Evolutionary conservation across 2,113 vertebrate genomes (phyloP), one percentile per base, ranked within the genome.

Genomic region (Platysternon megacephalum): DNA sequence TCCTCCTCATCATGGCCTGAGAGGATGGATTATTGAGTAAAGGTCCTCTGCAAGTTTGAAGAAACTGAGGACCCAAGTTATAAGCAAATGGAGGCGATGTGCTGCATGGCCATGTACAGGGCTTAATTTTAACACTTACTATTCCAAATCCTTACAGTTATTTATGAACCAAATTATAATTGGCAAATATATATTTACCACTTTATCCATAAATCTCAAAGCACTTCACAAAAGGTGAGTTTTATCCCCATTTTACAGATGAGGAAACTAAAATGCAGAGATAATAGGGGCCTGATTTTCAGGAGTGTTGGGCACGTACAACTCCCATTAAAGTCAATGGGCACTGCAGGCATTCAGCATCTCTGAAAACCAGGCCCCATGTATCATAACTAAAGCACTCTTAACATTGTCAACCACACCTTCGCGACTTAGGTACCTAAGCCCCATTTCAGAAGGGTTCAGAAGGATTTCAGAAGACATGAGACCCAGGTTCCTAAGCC

Each of bases 71-170:
- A 83, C 1, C 72, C 22, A 51, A 88, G 81, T 28, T 32, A 0
- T 11, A 55, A 72, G 4, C 51, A 48, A 7, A 42, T 0, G 72
- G 58, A 89, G 44, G 78, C 3, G 14, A 91, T 17, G 5, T 46
- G 81, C 61, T 68, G 2, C 29, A 65, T 5, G 80, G 72, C 8
- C 0, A 0, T 1, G 11, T 17, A 19, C 29, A 61, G 28, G 11
- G 79, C 53, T 72, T 80, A 21, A 51, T 42, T 88, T 29, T 44
- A 51, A 3, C 5, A 55, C 7, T 58, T 0, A 0, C 61, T 88
- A 85, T 88, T 48, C 44, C 19, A 82, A 3, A 51, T 86, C 19
- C 7, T 85, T 88, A 0, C 4, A 78, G 3, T 0, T 61, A 19
- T 61, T 35, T 91, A 93, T 26, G 44, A 90, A 87, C 4, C 4